A percentile compares a stretch with the other conserved stretches of the same genome.
These are phyloP conservation scores for Nomada ruficornis DNA, from an alignment of 2,888 invertebrate genomes.

Conservation along the genomic window DNA sequence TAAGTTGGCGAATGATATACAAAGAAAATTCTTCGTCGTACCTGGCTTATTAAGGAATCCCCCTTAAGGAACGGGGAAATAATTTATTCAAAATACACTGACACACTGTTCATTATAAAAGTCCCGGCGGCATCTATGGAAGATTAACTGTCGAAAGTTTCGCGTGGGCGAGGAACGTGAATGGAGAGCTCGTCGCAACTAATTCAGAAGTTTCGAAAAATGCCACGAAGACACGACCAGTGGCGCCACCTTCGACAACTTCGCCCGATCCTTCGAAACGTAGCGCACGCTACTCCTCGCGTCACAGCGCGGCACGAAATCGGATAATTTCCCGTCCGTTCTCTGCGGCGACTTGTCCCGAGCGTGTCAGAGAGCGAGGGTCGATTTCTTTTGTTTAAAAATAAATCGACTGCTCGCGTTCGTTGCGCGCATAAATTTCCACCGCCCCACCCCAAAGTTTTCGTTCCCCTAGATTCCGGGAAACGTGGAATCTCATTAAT, in stretches of 20 bases:
- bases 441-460: neutral
- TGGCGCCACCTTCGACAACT: conserved; percentile 6
- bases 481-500: neutral
- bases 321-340: conserved; percentile 43
- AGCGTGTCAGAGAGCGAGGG: conserved; percentile 17
- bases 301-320: conserved; percentile 39
- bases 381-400: conserved; percentile 31
- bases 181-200: conserved; percentile 2
- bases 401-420: conserved; percentile 25
- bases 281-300: conserved; percentile 25
- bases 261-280: conserved; percentile 17
- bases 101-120: too few relatives aligned
- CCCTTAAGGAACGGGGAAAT: too few relatives aligned
- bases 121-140: neutral
- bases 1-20: too few relatives aligned
- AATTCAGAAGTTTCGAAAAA: conserved; percentile 26
- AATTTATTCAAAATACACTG: too few relatives aligned
- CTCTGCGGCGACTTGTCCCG: conserved; percentile 2
- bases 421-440: conserved; percentile 10
- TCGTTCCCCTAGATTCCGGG: neutral
- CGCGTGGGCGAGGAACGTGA: neutral
- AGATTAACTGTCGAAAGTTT: neutral
- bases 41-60: too few relatives aligned
- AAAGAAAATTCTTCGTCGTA: too few relatives aligned
- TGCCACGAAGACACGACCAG: neutral